Base-by-base conservation (phyloP, 2,113 vertebrate species). In the Myiopsitta monachus region DNA sequence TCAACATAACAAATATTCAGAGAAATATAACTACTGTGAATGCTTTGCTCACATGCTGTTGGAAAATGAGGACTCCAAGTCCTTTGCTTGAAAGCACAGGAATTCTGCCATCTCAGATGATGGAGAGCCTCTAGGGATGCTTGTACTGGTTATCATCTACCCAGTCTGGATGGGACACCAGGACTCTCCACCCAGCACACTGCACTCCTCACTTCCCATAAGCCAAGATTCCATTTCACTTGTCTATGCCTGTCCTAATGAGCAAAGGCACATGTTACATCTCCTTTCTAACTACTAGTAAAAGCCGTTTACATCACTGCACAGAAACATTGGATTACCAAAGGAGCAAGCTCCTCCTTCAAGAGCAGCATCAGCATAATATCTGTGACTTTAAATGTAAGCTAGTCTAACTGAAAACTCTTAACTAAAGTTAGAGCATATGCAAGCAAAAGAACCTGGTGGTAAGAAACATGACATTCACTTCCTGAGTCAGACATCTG, bases 261-360 rank as follows among this genome's bases (percentile, higher is more conserved):
- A 38, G 68, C n/a, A 63, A 54, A 76, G 24, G 18, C 0, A 0
- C 3, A 0, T 38, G 14, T 54, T 51, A 54, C n/a, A 61, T 67
- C 51, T 83, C 23, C 36, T 59, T 46, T 46, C n/a, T 18, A 44
- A 36, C 55, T 38, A 19, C 17, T 49, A 16, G 43, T 83, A 75
- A 88, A 92, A 92, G n/a, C 43, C 76, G 52, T 70, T 86, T 70
- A 59, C 7, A 73, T 17, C 39, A 11, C 79, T 86, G 38, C 28
- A 14, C 10, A 66, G 36, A 74, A 57, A 81, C 11, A 23, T 0
- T 33, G 14, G 38, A 61, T 46, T 82, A 75, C 28, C 28, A 11
- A 44, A 67, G 47, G 61, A 83, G 61, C 11, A 81, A 70, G 47
- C 10, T 92, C 18, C 47, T 72, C 49, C 47, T 70, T 54, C 59